phyloP scores from a whole-genome alignment of 2,113 vertebrate genomes.

The Chinchilla lanigera region DNA sequence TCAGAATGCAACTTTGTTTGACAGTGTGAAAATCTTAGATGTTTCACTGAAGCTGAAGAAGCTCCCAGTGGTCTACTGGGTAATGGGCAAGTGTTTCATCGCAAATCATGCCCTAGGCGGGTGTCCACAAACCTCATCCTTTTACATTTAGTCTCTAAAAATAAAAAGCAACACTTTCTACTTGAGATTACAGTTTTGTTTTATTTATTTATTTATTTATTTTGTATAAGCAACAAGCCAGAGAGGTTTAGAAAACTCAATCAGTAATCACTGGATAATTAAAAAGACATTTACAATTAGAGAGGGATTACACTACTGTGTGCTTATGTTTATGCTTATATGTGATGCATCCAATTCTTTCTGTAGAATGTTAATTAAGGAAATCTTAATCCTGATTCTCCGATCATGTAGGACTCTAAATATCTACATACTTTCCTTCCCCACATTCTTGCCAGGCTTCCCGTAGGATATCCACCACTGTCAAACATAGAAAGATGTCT shows the following conservation, averaged over 20 bases:
- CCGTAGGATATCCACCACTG: not conserved
- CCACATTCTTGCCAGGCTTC: not conserved
- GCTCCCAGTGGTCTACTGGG: not conserved
- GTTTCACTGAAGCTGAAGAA: not conserved
- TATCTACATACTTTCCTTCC: not conserved
- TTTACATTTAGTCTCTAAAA: not conserved
- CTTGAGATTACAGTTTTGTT: not conserved
- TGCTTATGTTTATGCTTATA: not conserved
- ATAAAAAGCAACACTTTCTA: not conserved
- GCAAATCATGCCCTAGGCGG: not conserved
- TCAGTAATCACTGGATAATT: slow-evolving; percentile 21
- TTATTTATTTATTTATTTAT: not conserved
- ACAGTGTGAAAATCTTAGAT: not conserved
- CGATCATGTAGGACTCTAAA: not conserved
- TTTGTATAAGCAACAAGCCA: not conserved
- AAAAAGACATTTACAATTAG: slow-evolving; percentile 37
- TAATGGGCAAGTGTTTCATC: slow-evolving; percentile 7
- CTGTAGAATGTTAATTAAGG: slow-evolving; percentile 39
- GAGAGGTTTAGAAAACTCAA: not conserved
- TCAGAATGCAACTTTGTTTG: not conserved
- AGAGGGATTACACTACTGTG: slow-evolving; percentile 2
- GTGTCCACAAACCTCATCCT: not conserved
- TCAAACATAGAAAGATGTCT: not conserved
- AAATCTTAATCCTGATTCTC: not conserved
- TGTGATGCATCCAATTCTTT: not conserved